Evolutionary conservation across 2,888 invertebrate species (phyloP).

Genomic region (Drosophila histrio): DNA sequence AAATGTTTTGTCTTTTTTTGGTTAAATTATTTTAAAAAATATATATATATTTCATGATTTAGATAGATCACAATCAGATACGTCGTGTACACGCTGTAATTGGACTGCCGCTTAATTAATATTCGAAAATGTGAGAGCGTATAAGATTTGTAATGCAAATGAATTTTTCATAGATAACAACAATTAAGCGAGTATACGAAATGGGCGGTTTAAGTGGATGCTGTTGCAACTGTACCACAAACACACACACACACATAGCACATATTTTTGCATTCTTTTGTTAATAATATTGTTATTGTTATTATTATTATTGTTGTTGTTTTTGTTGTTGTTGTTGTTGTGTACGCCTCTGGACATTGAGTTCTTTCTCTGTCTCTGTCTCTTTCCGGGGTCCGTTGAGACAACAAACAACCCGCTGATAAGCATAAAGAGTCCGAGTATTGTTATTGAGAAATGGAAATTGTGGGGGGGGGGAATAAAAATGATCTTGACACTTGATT

Average conservation of each 20-base stretch:
- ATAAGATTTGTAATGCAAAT: constrained; percentile 41
- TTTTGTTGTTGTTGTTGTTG: not conserved
- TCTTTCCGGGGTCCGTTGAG: constrained; percentile 35
- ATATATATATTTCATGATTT: too few species aligned
- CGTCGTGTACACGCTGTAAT: constrained; percentile 2
- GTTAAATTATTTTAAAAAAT: too few species aligned
- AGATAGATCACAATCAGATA: not conserved
- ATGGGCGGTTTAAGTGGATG: constrained; percentile 18
- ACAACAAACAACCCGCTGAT: constrained; percentile 20
- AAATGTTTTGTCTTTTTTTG: too few species aligned
- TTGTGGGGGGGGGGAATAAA: not conserved
- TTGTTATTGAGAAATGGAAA: constrained; percentile 1
- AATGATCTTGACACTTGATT: constrained; percentile 24
- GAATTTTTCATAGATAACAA: constrained; percentile 39
- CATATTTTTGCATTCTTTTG: constrained; percentile 29
- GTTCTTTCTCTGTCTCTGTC: not conserved
- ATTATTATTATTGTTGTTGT: not conserved
- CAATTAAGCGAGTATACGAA: constrained; percentile 2
- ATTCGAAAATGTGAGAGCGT: constrained; percentile 30
- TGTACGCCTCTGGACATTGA: not conserved
- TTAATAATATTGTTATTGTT: constrained; percentile 25
- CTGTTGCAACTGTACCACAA: constrained; percentile 36
- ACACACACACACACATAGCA: not conserved
- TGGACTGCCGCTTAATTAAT: constrained; percentile 20
- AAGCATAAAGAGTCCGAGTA: constrained; percentile 8